Evolutionary conservation across 2,797 vertebrate genomes (phyloP).

Genomic region (Somateria mollissima): DNA sequence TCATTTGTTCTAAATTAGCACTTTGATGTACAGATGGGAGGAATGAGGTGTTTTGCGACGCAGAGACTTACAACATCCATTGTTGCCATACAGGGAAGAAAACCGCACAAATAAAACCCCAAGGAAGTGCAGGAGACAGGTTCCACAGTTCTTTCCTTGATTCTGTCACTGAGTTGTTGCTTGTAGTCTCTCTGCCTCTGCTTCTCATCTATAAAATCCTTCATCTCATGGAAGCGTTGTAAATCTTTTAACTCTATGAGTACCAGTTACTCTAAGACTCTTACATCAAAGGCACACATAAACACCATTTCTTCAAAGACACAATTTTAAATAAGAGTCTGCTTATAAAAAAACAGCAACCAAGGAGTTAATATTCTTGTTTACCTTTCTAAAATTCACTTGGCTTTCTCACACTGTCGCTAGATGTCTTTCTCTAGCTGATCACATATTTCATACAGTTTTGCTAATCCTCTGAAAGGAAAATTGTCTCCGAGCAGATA

Average conservation of each 20-base stretch:
- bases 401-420: neutral
- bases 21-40: neutral
- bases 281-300: neutral
- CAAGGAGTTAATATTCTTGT: neutral
- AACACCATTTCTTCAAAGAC: neutral
- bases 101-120: rapidly evolving
- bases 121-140: neutral
- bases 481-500: neutral
- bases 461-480: neutral
- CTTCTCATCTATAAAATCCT: neutral
- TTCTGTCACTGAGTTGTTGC: neutral
- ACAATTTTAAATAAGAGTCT: neutral
- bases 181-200: neutral
- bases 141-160: neutral
- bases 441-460: neutral
- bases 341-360: neutral
- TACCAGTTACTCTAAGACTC: neutral
- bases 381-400: neutral
- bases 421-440: neutral
- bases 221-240: neutral
- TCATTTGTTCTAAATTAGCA: neutral
- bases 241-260: neutral
- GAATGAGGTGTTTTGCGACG: neutral
- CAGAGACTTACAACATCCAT: neutral
- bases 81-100: neutral